These are phyloP conservation scores for Maccullochella peelii DNA, from an alignment of 2,113 vertebrate genomes.

Conservation along the genomic window DNA sequence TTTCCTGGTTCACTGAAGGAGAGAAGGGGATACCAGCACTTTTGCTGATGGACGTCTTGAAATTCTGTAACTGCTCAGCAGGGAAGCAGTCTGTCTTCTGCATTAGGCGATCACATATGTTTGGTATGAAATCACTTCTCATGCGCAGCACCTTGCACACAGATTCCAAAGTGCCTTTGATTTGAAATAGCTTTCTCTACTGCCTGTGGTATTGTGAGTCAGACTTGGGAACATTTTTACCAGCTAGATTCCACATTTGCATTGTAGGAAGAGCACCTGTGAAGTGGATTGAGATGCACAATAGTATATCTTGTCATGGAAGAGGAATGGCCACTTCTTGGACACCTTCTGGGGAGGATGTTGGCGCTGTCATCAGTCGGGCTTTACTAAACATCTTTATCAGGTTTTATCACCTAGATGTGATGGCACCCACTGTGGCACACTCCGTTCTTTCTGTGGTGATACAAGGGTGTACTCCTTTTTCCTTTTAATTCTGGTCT, in stretches of 20 bases:
- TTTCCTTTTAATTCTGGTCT: conserved; percentile 37
- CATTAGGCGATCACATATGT: conserved; percentile 29
- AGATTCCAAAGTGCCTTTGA: conserved; percentile 26
- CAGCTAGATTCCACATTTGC: conserved; percentile 22
- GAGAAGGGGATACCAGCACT: neutral
- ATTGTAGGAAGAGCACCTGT: neutral
- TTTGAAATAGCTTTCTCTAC: conserved; percentile 27
- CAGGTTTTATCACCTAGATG: conserved; percentile 16
- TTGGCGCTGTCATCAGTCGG: neutral
- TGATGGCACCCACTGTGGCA: conserved; percentile 6
- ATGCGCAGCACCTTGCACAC: neutral
- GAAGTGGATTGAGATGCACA: neutral
- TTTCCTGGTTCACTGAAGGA: neutral
- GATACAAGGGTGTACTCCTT: conserved; percentile 41
- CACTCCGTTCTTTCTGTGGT: neutral
- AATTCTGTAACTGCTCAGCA: conserved; percentile 18
- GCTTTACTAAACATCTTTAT: conserved; percentile 34
- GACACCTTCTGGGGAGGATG: neutral
- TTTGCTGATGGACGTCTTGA: neutral
- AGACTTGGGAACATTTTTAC: conserved; percentile 12
- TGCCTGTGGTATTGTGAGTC: conserved; percentile 39
- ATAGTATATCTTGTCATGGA: neutral
- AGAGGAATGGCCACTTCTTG: neutral
- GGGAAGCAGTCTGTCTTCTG: conserved; percentile 7
- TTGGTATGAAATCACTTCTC: conserved; percentile 24